Conservation (phyloP, 2,797 vertebrate genomes). For the Esox lucius region DNA sequence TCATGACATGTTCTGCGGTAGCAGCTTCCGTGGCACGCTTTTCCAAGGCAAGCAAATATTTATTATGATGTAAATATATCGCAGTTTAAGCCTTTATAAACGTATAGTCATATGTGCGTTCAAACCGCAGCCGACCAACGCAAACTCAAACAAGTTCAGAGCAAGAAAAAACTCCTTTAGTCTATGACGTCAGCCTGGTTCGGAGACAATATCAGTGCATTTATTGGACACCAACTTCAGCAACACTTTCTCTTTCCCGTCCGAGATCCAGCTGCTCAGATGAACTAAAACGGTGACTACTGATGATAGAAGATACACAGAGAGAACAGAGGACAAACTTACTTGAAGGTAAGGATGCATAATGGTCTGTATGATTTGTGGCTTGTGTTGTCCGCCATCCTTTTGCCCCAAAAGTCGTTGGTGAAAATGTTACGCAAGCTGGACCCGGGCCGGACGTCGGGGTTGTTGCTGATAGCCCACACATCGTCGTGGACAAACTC, state of each 20-base stretch:
- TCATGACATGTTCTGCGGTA: background rate
- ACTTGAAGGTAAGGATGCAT: slow-evolving; percentile 94
- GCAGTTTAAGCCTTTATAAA: background rate
- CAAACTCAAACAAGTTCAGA: background rate
- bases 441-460: slow-evolving; percentile 83
- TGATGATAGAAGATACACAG: background rate
- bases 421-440: slow-evolving; percentile 79
- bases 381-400: slow-evolving; percentile 92
- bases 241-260: background rate
- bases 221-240: background rate
- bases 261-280: background rate
- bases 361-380: slow-evolving; percentile 97
- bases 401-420: slow-evolving; percentile 97
- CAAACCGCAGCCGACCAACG: background rate
- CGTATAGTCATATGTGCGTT: background rate
- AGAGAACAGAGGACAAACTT: slow-evolving; percentile 54
- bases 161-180: background rate
- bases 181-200: slow-evolving; percentile 5
- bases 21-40: background rate
- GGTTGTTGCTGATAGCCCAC: slow-evolving; percentile 95
- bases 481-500: slow-evolving; percentile 98
- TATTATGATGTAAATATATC: background rate
- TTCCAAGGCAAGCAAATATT: background rate
- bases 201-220: background rate
- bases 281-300: background rate